Evolutionary conservation across 2,888 invertebrate genomes (phyloP), one percentile per base, ranked within the genome.

Genomic region (Stegophylla sp.): DNA sequence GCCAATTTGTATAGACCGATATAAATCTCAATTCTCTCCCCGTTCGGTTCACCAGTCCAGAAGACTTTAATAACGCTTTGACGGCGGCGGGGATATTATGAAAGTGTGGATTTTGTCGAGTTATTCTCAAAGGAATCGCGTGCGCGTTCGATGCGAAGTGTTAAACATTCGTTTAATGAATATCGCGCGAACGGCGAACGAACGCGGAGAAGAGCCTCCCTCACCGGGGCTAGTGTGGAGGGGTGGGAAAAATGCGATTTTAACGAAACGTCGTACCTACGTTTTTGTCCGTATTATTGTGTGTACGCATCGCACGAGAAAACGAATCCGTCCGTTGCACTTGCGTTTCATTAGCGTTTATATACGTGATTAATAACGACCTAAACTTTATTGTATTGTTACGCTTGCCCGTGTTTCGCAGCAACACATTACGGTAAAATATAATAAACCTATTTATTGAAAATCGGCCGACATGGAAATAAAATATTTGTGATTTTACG

Each of bases 1-100:
- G 61, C 61, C 59, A 61, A 73, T 72, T 72, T 41, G 72, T 72
- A 20, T 26, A 9, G 41, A 56, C 56, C 41, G 23, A 72, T 72
- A 43, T 72, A 72, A 56, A 72, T 71, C 53, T 71, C 34, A 41
- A 71, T 71, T 41, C 23, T 20, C 23, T 15, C 23, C 15, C 23
- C 15, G 17, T 56, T 72, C 56, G 4, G 23, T 72, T 71, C 53
- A 69, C 10, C 48, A 53, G 53, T 53, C 10, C 41, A 56, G 28
- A 69, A 43, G 7, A 69, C 28, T 53, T n/a, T n/a, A 34, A 34
- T 34, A 51, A 15, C 13, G 20, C 20, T 51, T 28, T 51, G 69
- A 45, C 26, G 45, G 23, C 28, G 69, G 26, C 26, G 45, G 23
- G 23, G 26, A 20, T 69, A 12, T n/a, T 51, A 28, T 28, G 13